phyloP scores from a whole-genome alignment of 2,113 vertebrate genomes.

The Poeciliopsis occidentalis region DNA sequence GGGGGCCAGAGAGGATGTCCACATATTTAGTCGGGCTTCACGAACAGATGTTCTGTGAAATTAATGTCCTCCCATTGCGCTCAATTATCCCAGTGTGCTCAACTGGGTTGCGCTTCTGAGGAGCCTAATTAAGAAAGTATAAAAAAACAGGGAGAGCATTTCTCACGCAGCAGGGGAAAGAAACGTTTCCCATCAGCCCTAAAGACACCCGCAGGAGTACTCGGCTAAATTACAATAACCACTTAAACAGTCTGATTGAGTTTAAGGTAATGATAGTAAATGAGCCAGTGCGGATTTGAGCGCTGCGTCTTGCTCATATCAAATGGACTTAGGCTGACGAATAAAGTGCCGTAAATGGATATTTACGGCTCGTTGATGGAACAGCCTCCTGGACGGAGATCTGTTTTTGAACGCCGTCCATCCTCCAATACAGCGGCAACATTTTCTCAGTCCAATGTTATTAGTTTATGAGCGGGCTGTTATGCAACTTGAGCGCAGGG shows the following conservation, averaged over 20 bases:
- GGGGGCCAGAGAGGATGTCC: not conserved
- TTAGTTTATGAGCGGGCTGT: not conserved
- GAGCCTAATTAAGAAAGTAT: constrained; percentile 62
- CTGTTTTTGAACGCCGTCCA: not conserved
- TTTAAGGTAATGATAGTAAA: constrained; percentile 51
- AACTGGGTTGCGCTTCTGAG: constrained; percentile 47
- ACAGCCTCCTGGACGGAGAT: constrained; percentile 1
- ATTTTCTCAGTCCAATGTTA: not conserved
- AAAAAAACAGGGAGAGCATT: constrained; percentile 45
- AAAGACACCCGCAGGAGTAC: constrained; percentile 47
- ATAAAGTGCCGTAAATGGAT: constrained; percentile 9
- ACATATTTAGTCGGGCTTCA: constrained; percentile 43
- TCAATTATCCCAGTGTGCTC: constrained; percentile 59
- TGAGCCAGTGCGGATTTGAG: constrained; percentile 9
- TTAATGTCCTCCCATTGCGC: constrained; percentile 49
- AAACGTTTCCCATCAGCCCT: constrained; percentile 65
- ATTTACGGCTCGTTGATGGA: not conserved
- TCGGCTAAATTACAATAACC: constrained; percentile 51
- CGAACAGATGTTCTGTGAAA: constrained; percentile 39
- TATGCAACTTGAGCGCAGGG: not conserved
- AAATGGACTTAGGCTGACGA: constrained; percentile 34
- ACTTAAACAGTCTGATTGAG: constrained; percentile 45
- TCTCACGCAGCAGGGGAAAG: constrained; percentile 59
- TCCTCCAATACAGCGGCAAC: not conserved
- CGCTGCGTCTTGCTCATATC: constrained; percentile 27